A percentile compares a stretch with the other conserved stretches of the same genome.
phyloP scores from a whole-genome alignment of 2,797 vertebrate species.

The Pseudotriccus pelzelni region DNA sequence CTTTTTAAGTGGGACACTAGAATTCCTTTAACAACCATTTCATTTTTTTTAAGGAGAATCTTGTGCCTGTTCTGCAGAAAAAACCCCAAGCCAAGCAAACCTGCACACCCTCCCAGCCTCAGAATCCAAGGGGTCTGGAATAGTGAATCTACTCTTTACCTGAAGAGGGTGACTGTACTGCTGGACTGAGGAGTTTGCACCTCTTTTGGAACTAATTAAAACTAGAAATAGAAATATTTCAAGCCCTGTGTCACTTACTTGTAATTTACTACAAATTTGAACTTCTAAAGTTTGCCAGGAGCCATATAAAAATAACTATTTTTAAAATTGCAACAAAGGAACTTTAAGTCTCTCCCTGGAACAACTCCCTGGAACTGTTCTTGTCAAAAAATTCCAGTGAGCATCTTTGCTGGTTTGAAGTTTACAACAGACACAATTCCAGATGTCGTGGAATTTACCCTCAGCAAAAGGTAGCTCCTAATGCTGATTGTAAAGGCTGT shows the following conservation, averaged over 20 bases:
- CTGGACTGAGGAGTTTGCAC: background rate
- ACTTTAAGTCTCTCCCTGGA: background rate
- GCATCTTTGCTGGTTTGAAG: background rate
- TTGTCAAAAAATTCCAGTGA: background rate
- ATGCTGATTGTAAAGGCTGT: background rate
- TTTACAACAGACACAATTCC: background rate
- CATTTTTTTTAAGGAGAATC: background rate
- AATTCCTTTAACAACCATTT: background rate
- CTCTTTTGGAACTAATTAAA: background rate
- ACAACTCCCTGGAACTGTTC: background rate
- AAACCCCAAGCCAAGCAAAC: rapidly evolving
- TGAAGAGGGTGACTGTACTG: background rate
- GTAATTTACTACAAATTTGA: background rate
- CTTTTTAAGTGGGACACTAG: background rate
- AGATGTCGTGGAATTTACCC: background rate
- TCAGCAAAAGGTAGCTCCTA: background rate
- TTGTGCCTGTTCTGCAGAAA: background rate
- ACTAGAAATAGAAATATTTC: background rate
- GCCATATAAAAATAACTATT: background rate
- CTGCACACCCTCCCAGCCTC: rapidly evolving
- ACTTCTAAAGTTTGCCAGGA: background rate
- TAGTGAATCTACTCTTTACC: background rate
- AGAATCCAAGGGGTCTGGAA: background rate
- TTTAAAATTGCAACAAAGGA: background rate
- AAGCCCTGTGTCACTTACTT: background rate